Evolutionary conservation across 2,888 invertebrate species (phyloP), one percentile per base, ranked within the genome.

Genomic region (Hybos culiciformis): DNA sequence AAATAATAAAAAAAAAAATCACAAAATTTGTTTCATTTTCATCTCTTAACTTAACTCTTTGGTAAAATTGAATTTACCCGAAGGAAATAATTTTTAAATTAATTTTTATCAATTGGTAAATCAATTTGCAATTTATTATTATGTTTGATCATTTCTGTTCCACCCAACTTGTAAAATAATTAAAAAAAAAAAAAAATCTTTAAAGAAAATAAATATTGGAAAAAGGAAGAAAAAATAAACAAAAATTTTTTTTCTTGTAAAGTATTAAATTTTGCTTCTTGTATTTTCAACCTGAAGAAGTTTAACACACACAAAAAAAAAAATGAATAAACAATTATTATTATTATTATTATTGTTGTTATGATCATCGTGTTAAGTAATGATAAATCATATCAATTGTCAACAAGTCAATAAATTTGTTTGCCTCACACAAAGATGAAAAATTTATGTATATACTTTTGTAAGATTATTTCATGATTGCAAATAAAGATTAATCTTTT

Each of bases 311-410:
- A n/a, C n/a, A n/a, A n/a, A n/a, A n/a, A n/a, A n/a, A n/a, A n/a
- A n/a, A n/a, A n/a, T n/a, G n/a, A n/a, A n/a, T n/a, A n/a, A n/a
- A n/a, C n/a, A n/a, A n/a, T n/a, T n/a, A n/a, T n/a, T n/a, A n/a
- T n/a, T n/a, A n/a, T n/a, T n/a, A n/a, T n/a, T n/a, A n/a, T n/a
- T 44, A n/a, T n/a, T n/a, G n/a, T n/a, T n/a, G n/a, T 40, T 39
- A 23, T 41, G 42, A 46, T 47, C 52, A 56, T 61, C 62, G 60
- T 62, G 61, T 56, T 54, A 57, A 56, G 54, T 56, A 56, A 56
- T 55, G 59, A 62, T 62, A 61, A 62, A 62, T 62, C 61, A 62
- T 57, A 56, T 58, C 58, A 60, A 57, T 60, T 60, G 58, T 56
- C 56, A 51, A 53, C 55, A 55, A 57, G 55, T 55, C 55, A 54